Evolutionary conservation across 2,888 invertebrate genomes (phyloP).

Genomic region (Uropetala carovei): DNA sequence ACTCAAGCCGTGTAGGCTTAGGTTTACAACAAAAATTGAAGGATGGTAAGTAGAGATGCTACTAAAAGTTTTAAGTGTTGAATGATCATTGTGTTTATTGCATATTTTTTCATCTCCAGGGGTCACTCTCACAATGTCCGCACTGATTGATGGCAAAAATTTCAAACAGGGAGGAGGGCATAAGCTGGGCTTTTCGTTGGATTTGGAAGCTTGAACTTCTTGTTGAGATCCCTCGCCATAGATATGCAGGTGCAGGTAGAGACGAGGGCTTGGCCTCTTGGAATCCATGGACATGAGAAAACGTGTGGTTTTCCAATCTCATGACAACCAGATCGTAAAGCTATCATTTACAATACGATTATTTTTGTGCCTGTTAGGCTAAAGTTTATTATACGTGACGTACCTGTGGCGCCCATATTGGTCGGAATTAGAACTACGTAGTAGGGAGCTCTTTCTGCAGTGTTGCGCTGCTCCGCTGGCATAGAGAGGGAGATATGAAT

Average conservation of each 20-base stretch:
- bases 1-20: slow-evolving; percentile 94
- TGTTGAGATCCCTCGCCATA: slow-evolving; percentile 30
- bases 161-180: slow-evolving; percentile 98
- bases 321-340: slow-evolving; percentile 25
- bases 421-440: too few species aligned
- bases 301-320: background rate
- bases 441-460: too few species aligned
- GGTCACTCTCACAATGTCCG: slow-evolving; percentile 92
- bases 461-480: too few species aligned
- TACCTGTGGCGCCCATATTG: too few species aligned
- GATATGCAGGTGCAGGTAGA: slow-evolving; percentile 56
- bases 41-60: slow-evolving; percentile 81
- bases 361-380: too few species aligned
- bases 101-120: slow-evolving; percentile 79
- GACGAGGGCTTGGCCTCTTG: slow-evolving; percentile 66
- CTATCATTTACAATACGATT: too few species aligned
- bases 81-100: background rate
- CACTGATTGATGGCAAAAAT: slow-evolving; percentile 97
- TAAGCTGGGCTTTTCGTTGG: slow-evolving; percentile 96
- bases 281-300: slow-evolving; percentile 62
- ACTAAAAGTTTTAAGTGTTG: background rate
- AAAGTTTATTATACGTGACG: too few species aligned
- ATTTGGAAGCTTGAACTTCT: slow-evolving; percentile 89
- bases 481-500: too few species aligned
- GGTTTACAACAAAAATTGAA: slow-evolving; percentile 96